These are phyloP conservation scores for Aspidiotus rigidus DNA, from an alignment of 2,888 invertebrate genomes.

Conservation along the genomic window DNA sequence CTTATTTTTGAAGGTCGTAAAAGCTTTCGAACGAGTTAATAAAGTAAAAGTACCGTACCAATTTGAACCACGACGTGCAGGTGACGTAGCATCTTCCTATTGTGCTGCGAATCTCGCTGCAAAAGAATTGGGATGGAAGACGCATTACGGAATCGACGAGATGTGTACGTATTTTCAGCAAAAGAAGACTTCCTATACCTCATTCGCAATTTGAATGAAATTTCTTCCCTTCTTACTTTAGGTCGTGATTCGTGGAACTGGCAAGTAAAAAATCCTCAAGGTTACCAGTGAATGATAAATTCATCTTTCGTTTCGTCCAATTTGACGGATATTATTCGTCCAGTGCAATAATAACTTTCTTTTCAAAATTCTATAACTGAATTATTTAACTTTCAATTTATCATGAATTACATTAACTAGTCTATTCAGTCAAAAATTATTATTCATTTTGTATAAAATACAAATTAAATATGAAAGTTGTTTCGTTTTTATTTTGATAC, in stretches of 20 bases:
- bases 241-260: constrained; percentile 74
- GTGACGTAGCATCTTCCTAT: constrained; percentile 77
- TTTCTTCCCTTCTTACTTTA: constrained; percentile 38
- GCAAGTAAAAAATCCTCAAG: constrained; percentile 66
- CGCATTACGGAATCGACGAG: constrained; percentile 61
- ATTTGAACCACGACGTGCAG: constrained; percentile 62
- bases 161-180: constrained; percentile 59
- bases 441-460: too few relatives aligned
- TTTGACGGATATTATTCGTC: too few relatives aligned
- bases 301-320: too few relatives aligned
- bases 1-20: constrained; percentile 36
- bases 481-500: too few relatives aligned
- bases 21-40: constrained; percentile 43
- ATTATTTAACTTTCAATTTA: too few relatives aligned
- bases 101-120: constrained; percentile 71
- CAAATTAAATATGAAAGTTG: too few relatives aligned
- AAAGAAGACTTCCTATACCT: neutral
- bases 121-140: constrained; percentile 71
- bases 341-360: too few relatives aligned
- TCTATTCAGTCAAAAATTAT: too few relatives aligned
- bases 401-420: too few relatives aligned
- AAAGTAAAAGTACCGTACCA: constrained; percentile 63
- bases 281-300: constrained; percentile 7
- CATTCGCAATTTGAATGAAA: neutral
- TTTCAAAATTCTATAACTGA: too few relatives aligned